Conservation (phyloP, 2,113 vertebrate genomes). For the Oxygymnocypris stewartii region DNA sequence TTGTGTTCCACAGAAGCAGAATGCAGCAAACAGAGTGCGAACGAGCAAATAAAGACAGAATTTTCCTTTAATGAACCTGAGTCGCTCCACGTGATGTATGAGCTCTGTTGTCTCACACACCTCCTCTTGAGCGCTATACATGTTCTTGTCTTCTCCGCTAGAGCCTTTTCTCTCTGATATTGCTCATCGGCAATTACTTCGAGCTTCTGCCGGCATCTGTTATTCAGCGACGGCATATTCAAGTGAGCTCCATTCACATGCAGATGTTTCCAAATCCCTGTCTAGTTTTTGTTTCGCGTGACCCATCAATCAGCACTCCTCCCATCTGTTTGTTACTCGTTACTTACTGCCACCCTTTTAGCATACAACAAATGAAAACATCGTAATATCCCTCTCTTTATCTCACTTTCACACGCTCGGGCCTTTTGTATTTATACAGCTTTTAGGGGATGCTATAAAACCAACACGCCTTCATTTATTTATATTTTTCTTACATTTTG, state of each 20-base stretch:
- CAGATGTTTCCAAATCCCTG: slow-evolving; percentile 87
- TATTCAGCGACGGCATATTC: slow-evolving; percentile 63
- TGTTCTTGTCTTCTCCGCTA: slow-evolving; percentile 51
- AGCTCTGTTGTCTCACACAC: slow-evolving; percentile 26
- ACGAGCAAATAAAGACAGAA: background rate
- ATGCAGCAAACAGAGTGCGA: background rate
- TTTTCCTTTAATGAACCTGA: slow-evolving; percentile 24
- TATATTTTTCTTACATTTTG: background rate
- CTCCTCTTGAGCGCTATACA: slow-evolving; percentile 44
- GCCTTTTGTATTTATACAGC: background rate
- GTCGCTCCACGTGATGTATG: background rate
- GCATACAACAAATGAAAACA: slow-evolving; percentile 39
- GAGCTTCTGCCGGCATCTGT: slow-evolving; percentile 64
- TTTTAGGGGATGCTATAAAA: background rate
- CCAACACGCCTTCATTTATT: background rate
- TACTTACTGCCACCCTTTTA: slow-evolving; percentile 39
- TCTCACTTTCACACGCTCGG: slow-evolving; percentile 27
- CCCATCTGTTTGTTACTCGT: slow-evolving; percentile 54
- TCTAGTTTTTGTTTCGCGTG: slow-evolving; percentile 46
- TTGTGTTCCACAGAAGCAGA: background rate
- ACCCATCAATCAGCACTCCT: slow-evolving; percentile 29
- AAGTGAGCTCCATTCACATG: slow-evolving; percentile 85
- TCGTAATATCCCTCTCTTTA: slow-evolving; percentile 68
- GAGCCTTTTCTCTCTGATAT: slow-evolving; percentile 51
- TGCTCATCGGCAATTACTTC: slow-evolving; percentile 74